These are phyloP conservation scores for Engystomops pustulosus DNA, from an alignment of 2,113 vertebrate genomes.

Conservation along the genomic window DNA sequence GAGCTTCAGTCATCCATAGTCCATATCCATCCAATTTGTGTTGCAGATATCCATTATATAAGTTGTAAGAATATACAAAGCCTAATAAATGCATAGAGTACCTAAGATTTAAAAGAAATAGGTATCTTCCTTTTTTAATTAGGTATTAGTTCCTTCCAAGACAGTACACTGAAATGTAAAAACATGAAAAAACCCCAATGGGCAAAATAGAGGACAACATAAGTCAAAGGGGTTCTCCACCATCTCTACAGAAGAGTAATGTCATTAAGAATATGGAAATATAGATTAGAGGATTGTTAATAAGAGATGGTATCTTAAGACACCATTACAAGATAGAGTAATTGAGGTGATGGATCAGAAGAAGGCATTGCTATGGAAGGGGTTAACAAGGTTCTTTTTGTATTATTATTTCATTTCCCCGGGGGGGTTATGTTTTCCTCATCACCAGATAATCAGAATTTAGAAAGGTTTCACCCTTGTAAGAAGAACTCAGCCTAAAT, in stretches of 20 bases:
- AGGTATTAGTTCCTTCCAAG: neutral
- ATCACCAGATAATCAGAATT: neutral
- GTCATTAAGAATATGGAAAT: neutral
- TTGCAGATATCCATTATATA: no score
- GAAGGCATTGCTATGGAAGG: neutral
- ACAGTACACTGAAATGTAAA: neutral
- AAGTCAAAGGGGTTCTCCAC: neutral
- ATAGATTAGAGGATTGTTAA: neutral
- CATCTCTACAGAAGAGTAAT: neutral
- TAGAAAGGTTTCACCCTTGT: neutral
- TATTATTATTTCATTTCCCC: neutral
- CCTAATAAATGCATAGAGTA: no score
- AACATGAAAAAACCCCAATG: neutral
- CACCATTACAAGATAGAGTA: neutral
- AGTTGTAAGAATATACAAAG: no score
- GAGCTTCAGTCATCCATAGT: no score
- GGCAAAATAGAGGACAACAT: neutral
- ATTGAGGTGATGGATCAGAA: conserved; percentile 6
- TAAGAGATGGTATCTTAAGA: neutral
- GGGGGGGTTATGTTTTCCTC: neutral
- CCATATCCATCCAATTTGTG: no score
- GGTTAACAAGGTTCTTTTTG: neutral
- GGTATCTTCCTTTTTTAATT: no score
- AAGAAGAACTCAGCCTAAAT: neutral
- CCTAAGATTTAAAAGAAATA: no score